Evolutionary conservation across 2,888 invertebrate genomes (phyloP), one percentile per base, ranked within the genome.

Genomic region (Sycophila texana): DNA sequence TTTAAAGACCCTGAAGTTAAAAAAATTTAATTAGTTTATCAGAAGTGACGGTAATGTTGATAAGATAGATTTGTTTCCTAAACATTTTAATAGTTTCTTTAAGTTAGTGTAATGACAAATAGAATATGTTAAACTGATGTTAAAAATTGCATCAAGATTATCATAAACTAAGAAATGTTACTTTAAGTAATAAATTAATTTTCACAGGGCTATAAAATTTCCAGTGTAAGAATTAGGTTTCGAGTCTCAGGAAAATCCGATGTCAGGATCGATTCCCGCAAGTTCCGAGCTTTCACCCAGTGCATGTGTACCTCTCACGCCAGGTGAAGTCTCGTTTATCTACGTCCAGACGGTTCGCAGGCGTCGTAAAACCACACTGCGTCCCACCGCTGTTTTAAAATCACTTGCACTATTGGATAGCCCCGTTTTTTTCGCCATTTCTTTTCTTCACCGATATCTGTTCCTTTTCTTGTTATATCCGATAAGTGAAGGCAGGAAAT

Each of bases 301-400:
- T 58, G 14, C 18, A 58, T 58, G 12, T 58, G 14, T 58, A 53
- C 55, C 63, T 77, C 49, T 63, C 70, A 18, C 57, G 18, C 20
- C 3, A 55, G 20, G 39, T 49, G 71, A 39, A 39, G 63, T 18
- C 70, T 77, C 78, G 78, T 78, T 78, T 73, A 73, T 78, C 72
- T 22, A 72, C 51, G 72, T 72, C 77, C 47, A 30, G 22, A 20
- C 7, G 47, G 22, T 51, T 57, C 67, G 74, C 67, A 53, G 60
- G 55, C 47, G 55, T n/a, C 70, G 76, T 68, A 74, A 74, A 67
- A 30, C 58, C 30, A 12, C 12, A 14, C 51, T 0, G 60, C 53
- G 26, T 30, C 7, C 30, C 30, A 30, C 7, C 30, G 30, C 30
- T 7, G 30, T 30, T 30, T 7, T 30, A 4, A 30, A 30, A 30